Base-by-base conservation (phyloP, 2,888 invertebrate genomes). In the Dyspetes luteomarginatus region DNA sequence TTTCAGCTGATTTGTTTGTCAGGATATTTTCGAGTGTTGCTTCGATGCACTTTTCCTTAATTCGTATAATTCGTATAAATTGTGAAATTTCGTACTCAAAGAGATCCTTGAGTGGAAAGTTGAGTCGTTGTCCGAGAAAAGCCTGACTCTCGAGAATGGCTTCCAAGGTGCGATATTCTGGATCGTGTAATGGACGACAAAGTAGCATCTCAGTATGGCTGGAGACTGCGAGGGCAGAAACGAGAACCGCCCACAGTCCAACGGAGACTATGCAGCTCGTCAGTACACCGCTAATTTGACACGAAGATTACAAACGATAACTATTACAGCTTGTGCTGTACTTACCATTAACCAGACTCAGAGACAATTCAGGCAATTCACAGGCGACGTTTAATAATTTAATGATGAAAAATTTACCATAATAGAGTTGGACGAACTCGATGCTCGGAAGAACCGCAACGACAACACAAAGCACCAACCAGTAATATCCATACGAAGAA, bases 111-210 rank as follows among this genome's bases (percentile, higher is more conserved):
- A 94, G 85, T 93, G 94, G 85, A 93, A 93, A 73, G 80, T 87
- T 67, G 93, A 94, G 75, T 92, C 93, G 85, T 93, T 93, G 86
- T 19, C 91, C 91, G 0, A 91, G 78, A 71, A 91, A 89, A 4
- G 83, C 78, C 75, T 83, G 87, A 5, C 89, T 89, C 80, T 97
- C 96, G 79, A 97, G 92, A 28, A 96, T 93, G 82, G 94, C 93
- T 73, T 94, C 94, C 52, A 97, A 91, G 12, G 94, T 93, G 30
- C 92, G 92, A 88, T 95, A 96, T 81, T 95, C 93, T 0, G 95
- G 94, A 75, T 94, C 95, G 92, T 95, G 95, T 48, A 97, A 92
- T 0, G 96, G 95, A 73, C 95, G 94, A 86, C 97, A 97, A 0
- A 96, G 92, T 86, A 96, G 94, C 74, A 95, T 94, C 92, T 95